phyloP scores from a whole-genome alignment of 1,140 invertebrate species.

The Alviniconcha marisindica region DNA sequence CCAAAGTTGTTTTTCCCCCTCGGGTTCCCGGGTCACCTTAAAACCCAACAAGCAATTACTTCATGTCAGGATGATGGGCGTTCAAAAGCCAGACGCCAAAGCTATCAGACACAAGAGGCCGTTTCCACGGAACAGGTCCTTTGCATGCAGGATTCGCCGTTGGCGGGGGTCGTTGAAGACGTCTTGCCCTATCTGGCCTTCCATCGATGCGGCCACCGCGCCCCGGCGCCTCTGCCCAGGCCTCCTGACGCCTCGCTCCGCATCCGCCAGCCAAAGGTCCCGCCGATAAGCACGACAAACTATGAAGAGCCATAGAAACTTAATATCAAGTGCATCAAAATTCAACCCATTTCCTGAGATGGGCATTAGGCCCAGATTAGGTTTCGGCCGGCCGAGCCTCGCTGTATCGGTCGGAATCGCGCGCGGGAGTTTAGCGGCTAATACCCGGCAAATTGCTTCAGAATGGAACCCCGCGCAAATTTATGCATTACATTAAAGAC shows the following conservation, averaged over 20 bases:
- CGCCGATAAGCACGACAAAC: conserved; percentile 49
- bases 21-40: no score
- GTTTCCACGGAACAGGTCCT: conserved; percentile 40
- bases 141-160: conserved; percentile 27
- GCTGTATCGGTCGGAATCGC: conserved; percentile 42
- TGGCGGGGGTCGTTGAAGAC: conserved; percentile 10
- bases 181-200: conserved; percentile 32
- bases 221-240: conserved; percentile 28
- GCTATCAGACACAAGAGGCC: background rate
- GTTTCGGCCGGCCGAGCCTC: conserved; percentile 27
- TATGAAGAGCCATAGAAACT: conserved; percentile 57
- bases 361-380: conserved; percentile 44
- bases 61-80: conserved; percentile 11
- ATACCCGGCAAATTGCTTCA: conserved; percentile 59
- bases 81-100: conserved; percentile 9
- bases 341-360: conserved; percentile 52
- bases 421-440: conserved; percentile 47
- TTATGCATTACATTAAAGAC: conserved; percentile 43
- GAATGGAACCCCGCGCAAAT: conserved; percentile 43
- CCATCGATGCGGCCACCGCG: conserved; percentile 28
- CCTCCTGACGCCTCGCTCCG: conserved; percentile 37
- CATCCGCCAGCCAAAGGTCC: conserved; percentile 39
- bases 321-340: conserved; percentile 61
- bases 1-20: no score
- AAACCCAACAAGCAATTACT: conserved; percentile 8